These are phyloP conservation scores for Dryobotodes eremita DNA, from an alignment of 2,888 invertebrate genomes.

Conservation along the genomic window DNA sequence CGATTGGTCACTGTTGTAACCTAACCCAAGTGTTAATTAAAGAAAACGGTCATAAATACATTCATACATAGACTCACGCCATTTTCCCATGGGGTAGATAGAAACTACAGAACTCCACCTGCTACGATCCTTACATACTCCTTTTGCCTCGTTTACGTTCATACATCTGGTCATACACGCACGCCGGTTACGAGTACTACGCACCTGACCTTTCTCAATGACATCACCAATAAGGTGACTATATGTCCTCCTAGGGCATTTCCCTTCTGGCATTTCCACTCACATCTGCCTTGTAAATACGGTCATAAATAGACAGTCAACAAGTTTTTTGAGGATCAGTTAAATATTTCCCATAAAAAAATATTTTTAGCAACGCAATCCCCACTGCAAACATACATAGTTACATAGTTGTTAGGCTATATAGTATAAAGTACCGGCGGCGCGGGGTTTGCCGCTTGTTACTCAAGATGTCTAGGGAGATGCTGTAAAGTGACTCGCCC, in stretches of 20 bases:
- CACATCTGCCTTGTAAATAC: too few relatives aligned
- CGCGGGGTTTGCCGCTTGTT: constrained; percentile 58
- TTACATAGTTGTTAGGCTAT: constrained; percentile 31
- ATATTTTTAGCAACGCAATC: background rate
- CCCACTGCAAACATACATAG: background rate
- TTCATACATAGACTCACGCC: too few relatives aligned
- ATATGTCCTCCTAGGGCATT: too few relatives aligned
- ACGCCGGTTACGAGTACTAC: too few relatives aligned
- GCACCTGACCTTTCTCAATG: too few relatives aligned
- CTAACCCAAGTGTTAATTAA: too few relatives aligned
- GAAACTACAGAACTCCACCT: background rate
- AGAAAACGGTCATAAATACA: background rate
- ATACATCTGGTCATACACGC: too few relatives aligned
- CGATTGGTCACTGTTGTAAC: too few relatives aligned
- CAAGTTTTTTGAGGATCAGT: too few relatives aligned
- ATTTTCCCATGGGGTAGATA: background rate
- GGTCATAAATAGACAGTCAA: too few relatives aligned
- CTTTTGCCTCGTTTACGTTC: background rate
- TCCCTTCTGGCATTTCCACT: too few relatives aligned
- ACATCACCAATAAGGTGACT: too few relatives aligned
- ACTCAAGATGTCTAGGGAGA: constrained; percentile 62
- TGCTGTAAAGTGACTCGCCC: constrained; percentile 58
- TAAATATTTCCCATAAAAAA: background rate
- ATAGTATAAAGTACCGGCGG: constrained; percentile 44
- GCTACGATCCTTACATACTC: background rate